phyloP scores from a whole-genome alignment of 2,797 vertebrate genomes.

The Centropyge bicolor region DNA sequence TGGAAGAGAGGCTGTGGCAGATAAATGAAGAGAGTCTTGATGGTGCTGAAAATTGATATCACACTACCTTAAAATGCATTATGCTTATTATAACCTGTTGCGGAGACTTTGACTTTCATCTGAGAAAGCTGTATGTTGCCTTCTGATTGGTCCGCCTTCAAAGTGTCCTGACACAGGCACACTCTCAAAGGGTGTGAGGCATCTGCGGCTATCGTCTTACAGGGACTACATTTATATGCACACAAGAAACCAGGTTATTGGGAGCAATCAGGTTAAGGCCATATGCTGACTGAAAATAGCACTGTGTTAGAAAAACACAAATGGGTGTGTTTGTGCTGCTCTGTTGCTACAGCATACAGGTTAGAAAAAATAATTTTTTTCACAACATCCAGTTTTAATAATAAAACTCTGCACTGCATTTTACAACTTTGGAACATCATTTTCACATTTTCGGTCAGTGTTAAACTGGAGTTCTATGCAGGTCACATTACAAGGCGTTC shows the following conservation, averaged over 20 bases:
- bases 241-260: slow-evolving; percentile 36
- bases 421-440: neutral
- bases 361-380: neutral
- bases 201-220: slow-evolving; percentile 44
- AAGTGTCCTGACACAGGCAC: neutral
- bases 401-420: neutral
- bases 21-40: neutral
- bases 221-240: slow-evolving; percentile 31
- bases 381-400: neutral
- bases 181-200: slow-evolving; percentile 24
- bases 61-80: neutral
- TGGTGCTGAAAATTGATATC: neutral
- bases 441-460: neutral
- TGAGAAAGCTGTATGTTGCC: neutral
- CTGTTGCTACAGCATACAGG: neutral
- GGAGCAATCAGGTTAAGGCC: slow-evolving; percentile 21
- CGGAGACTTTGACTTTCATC: slow-evolving; percentile 26
- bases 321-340: neutral
- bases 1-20: neutral
- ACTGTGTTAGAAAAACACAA: neutral
- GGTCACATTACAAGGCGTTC: neutral
- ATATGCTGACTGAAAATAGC: slow-evolving; percentile 16
- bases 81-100: neutral
- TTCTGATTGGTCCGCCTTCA: slow-evolving; percentile 23
- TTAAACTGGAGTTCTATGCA: neutral